phyloP scores from a whole-genome alignment of 2,797 vertebrate genomes.

The Cuniculus paca region DNA sequence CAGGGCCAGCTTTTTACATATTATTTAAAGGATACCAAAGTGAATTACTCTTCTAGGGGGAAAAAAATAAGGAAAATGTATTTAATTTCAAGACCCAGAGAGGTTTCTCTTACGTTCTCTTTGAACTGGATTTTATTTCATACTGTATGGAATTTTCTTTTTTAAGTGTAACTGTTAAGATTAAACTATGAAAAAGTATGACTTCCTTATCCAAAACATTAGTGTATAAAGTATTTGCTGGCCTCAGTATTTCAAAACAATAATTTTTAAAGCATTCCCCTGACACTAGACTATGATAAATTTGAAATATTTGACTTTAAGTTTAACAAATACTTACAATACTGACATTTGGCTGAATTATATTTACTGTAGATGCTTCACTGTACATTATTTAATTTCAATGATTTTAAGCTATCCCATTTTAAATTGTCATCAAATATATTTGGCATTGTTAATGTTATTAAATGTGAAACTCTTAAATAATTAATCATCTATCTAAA shows the following conservation, averaged over 20 bases:
- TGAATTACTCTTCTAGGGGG: slow-evolving; percentile 81
- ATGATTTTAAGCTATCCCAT: slow-evolving; percentile 66
- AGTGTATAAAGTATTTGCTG: slow-evolving; percentile 41
- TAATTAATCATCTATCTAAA: background rate
- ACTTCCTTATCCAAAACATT: slow-evolving; percentile 53
- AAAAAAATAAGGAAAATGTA: slow-evolving; percentile 80
- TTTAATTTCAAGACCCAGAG: slow-evolving; percentile 79
- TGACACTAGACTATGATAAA: slow-evolving; percentile 57
- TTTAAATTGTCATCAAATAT: slow-evolving; percentile 67
- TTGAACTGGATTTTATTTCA: slow-evolving; percentile 62
- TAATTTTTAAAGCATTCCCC: slow-evolving; percentile 53
- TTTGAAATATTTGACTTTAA: slow-evolving; percentile 59
- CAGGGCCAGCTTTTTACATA: slow-evolving; percentile 79
- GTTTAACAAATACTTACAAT: slow-evolving; percentile 56
- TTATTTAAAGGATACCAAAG: slow-evolving; percentile 83
- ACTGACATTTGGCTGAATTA: slow-evolving; percentile 47
- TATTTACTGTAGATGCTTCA: slow-evolving; percentile 64
- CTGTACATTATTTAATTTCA: slow-evolving; percentile 79
- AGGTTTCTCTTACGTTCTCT: slow-evolving; percentile 62
- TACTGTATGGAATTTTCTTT: slow-evolving; percentile 18
- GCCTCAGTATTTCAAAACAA: slow-evolving; percentile 49
- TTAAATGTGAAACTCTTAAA: slow-evolving; percentile 53
- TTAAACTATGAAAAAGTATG: slow-evolving; percentile 5
- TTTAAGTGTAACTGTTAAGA: slow-evolving; percentile 13
- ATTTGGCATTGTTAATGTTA: slow-evolving; percentile 39